A percentile compares a stretch with the other conserved stretches of the same genome.
Conservation (phyloP, 2,797 vertebrate species). For the Alcedo atthis region DNA sequence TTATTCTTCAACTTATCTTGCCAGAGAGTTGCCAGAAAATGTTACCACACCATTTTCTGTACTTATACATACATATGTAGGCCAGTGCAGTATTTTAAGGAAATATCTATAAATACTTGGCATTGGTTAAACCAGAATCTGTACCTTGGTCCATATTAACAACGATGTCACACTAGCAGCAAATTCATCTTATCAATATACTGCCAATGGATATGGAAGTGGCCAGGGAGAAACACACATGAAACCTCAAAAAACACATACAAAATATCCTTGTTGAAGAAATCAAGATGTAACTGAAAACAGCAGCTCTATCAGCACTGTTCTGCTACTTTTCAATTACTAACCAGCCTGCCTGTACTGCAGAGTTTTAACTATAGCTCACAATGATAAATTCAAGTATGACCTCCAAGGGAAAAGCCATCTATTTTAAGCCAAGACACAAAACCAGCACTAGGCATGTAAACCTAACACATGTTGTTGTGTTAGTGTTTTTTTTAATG, state of each 20-base stretch:
- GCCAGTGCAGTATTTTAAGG: neutral
- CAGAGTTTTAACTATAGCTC: neutral
- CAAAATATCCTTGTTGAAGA: neutral
- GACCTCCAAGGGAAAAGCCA: neutral
- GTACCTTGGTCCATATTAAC: neutral
- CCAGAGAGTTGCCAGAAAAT: neutral
- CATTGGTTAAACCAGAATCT: neutral
- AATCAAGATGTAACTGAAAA: neutral
- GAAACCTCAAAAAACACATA: neutral
- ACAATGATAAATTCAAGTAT: neutral
- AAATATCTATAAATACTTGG: neutral
- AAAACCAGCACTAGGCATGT: neutral
- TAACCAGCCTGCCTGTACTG: neutral
- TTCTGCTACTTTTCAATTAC: neutral
- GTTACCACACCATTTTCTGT: neutral
- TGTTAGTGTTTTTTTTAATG: neutral
- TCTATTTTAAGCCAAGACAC: neutral
- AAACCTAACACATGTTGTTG: neutral
- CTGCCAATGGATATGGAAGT: neutral
- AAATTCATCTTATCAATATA: neutral
- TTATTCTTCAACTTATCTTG: neutral
- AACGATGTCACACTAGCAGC: neutral
- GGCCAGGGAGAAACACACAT: neutral
- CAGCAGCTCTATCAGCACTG: neutral
- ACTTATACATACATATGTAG: neutral